Base-by-base conservation (phyloP, 2,113 vertebrate species). In the Rhinolophus sinicus region DNA sequence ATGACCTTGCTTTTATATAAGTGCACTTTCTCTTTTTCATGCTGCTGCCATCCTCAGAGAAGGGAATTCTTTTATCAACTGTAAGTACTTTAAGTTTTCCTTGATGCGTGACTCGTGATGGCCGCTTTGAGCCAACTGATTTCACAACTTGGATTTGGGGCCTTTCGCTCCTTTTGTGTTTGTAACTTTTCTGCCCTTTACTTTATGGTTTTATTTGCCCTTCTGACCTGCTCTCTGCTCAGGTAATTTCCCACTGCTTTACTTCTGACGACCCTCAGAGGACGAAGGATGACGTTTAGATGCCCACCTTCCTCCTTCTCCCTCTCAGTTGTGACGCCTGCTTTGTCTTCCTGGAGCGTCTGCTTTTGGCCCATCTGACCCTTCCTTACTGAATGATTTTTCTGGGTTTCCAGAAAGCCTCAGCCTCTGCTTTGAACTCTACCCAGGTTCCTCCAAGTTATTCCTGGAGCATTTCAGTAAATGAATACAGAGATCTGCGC, bases 401-500 rank as follows among this genome's bases (percentile, higher is more conserved):
- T 10, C 28, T 47, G 19, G 3, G 19, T 40, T 58, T 12, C 35
- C 52, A 33, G 62, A 19, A 75, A 69, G 12, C 13, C 65, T 82
- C 38, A 65, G 40, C 54, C 21, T 28, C 72, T 50, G 6, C 50
- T 70, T 64, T 52, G 47, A 73, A 11, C 73, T 65, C 6, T 1
- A n/a, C 28, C 5, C 47, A 15, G 6, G 13, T 52, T 28, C 21
- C 26, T 80, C 65, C 35, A 28, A 72, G 19, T 12, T 16, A 70
- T 19, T 78, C 54, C 52, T 30, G 56, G 22, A 35, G 15, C 21
- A 58, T 69, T 60, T 65, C 15, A 30, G 26, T 83, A 33, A 52
- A 26, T 1, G 0, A 40, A 7, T 8, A 5, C 0, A 52, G 1
- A 40, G 38, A 30, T 21, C 8, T 40, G 33, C 0, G 13, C n/a